These are phyloP conservation scores for Tautogolabrus adspersus DNA, from an alignment of 2,113 vertebrate species.

Conservation along the genomic window DNA sequence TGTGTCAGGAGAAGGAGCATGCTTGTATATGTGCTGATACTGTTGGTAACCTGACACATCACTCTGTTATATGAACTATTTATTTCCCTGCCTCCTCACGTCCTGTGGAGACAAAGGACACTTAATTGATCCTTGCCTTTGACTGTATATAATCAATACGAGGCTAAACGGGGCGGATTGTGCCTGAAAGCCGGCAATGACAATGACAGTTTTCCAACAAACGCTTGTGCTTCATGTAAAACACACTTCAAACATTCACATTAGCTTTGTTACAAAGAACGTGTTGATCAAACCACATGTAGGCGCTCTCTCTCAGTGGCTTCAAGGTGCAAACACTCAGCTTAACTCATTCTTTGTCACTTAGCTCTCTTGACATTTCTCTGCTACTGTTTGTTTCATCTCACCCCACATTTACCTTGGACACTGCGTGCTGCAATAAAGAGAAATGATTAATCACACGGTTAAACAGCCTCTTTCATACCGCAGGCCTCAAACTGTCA, in stretches of 20 bases:
- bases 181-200: conserved; percentile 7
- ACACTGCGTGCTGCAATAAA: background rate
- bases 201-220: conserved; percentile 1
- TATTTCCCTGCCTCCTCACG: background rate
- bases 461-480: background rate
- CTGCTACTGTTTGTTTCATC: background rate
- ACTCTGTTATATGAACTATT: background rate
- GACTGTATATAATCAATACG: conserved; percentile 43
- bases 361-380: background rate
- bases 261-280: conserved; percentile 3
- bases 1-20: background rate
- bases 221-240: background rate
- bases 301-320: background rate
- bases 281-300: background rate
- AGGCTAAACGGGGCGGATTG: background rate
- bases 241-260: conserved; percentile 9
- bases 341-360: background rate
- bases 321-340: background rate
- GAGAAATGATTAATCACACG: conserved; percentile 2
- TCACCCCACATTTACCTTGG: conserved; percentile 21
- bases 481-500: background rate
- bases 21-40: too few relatives aligned
- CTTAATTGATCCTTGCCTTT: conserved; percentile 31
- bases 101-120: conserved; percentile 36
- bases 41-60: background rate